A percentile compares a stretch with the other conserved stretches of the same genome.
Evolutionary conservation across 2,113 vertebrate genomes (phyloP).

Genomic region (Tupaia chinensis): DNA sequence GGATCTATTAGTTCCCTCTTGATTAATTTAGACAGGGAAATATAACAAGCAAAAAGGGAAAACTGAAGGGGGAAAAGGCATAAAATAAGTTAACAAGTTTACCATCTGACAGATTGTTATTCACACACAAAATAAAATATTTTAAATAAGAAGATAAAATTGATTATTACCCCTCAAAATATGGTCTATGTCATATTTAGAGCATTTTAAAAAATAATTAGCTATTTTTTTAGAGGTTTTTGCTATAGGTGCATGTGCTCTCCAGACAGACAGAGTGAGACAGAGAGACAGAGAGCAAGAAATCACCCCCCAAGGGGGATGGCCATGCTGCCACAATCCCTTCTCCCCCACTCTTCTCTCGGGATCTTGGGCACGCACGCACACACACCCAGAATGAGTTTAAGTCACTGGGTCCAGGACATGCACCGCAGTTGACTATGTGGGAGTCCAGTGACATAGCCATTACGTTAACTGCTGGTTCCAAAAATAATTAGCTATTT

Average conservation of each 20-base stretch:
- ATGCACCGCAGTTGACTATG: no score
- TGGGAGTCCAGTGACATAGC: no score
- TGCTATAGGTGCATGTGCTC: no score
- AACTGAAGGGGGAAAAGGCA: not conserved
- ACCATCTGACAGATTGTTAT: not conserved
- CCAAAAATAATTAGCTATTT: not conserved
- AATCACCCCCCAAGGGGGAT: no score
- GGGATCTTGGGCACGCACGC: no score
- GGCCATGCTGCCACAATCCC: no score
- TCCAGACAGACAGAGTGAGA: no score
- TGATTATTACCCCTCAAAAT: not conserved
- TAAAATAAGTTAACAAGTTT: not conserved
- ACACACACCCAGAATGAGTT: no score
- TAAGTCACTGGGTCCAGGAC: no score
- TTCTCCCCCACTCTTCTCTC: no score
- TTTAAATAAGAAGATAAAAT: not conserved
- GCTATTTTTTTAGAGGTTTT: not conserved
- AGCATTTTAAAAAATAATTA: not conserved
- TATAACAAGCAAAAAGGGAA: not conserved
- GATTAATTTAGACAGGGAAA: constrained; percentile 52
- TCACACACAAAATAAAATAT: not conserved
- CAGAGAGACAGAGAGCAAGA: no score
- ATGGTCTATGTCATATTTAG: not conserved
- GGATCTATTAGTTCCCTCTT: not conserved
- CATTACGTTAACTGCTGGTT: no score